These are phyloP conservation scores for Leptopterna dolabrata DNA, from an alignment of 2,888 invertebrate species.

Conservation along the genomic window DNA sequence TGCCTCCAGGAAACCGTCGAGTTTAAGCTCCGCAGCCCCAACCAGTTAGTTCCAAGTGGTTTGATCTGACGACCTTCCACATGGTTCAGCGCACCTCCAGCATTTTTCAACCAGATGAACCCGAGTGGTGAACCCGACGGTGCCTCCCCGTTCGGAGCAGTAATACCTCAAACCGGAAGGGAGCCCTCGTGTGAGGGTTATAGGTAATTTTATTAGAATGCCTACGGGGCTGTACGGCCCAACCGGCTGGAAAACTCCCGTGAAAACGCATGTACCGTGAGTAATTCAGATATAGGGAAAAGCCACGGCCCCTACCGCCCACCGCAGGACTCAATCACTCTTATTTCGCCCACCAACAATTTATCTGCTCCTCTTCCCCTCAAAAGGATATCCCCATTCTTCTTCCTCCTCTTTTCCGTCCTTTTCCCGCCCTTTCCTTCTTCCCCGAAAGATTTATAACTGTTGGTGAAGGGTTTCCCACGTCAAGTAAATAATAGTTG, in stretches of 20 bases:
- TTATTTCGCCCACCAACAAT: conserved; percentile 11
- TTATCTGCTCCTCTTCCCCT: conserved; percentile 12
- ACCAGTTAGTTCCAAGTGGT: background rate
- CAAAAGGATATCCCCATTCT: conserved; percentile 15
- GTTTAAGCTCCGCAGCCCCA: background rate
- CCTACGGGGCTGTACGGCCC: background rate
- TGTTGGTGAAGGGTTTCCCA: background rate
- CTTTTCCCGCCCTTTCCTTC: background rate
- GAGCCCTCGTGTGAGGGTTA: background rate
- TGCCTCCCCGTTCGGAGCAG: background rate
- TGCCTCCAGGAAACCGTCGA: too few species aligned
- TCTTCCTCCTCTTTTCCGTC: background rate
- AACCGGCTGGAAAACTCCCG: background rate
- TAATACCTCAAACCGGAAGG: background rate
- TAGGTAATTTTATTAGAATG: conserved; percentile 5
- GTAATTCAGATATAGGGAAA: conserved; percentile 12
- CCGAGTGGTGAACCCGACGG: background rate
- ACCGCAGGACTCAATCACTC: background rate
- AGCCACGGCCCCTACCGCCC: background rate
- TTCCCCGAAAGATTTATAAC: background rate
- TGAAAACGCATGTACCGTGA: conserved; percentile 6
- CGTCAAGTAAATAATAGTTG: conserved; percentile 20
- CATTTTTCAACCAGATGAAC: background rate
- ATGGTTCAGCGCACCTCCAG: background rate
- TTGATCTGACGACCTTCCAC: background rate